Conservation (phyloP, 2,888 invertebrate species). For the Gymnosoma rotundatum region DNA sequence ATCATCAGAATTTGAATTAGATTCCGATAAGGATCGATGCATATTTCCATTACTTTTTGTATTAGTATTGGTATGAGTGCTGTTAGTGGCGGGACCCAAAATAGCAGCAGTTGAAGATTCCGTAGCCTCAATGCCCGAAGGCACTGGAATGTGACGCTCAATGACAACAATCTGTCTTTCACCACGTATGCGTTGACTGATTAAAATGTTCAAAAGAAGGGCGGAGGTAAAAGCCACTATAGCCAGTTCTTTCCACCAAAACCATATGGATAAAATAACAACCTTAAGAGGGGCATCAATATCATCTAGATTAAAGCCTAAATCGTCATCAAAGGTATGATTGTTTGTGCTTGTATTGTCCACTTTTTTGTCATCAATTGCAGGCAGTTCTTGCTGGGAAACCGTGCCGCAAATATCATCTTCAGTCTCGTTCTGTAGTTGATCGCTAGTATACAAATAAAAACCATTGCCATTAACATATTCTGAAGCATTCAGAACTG, state of each 20-base stretch:
- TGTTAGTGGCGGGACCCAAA: constrained; percentile 73
- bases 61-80: constrained; percentile 54
- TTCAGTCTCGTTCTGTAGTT: constrained; percentile 71
- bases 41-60: constrained; percentile 56
- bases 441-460: constrained; percentile 86
- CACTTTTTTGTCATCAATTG: constrained; percentile 62
- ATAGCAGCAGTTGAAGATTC: constrained; percentile 78
- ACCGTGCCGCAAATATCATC: constrained; percentile 64
- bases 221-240: constrained; percentile 89
- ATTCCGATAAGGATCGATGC: constrained; percentile 70
- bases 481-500: constrained; percentile 88
- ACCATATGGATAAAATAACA: constrained; percentile 89
- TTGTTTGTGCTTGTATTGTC: constrained; percentile 73
- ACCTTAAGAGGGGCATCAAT: constrained; percentile 86
- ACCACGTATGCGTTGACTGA: constrained; percentile 82
- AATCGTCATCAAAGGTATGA: constrained; percentile 72
- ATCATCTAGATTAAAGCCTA: constrained; percentile 82
- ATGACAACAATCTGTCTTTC: constrained; percentile 81
- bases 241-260: constrained; percentile 92
- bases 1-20: constrained; percentile 73
- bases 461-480: constrained; percentile 91
- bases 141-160: constrained; percentile 81
- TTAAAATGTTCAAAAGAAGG: constrained; percentile 86
- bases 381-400: constrained; percentile 60
- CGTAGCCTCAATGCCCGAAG: constrained; percentile 80